Base-by-base conservation (phyloP, 2,797 vertebrate species). In the Rachycentron canadum region DNA sequence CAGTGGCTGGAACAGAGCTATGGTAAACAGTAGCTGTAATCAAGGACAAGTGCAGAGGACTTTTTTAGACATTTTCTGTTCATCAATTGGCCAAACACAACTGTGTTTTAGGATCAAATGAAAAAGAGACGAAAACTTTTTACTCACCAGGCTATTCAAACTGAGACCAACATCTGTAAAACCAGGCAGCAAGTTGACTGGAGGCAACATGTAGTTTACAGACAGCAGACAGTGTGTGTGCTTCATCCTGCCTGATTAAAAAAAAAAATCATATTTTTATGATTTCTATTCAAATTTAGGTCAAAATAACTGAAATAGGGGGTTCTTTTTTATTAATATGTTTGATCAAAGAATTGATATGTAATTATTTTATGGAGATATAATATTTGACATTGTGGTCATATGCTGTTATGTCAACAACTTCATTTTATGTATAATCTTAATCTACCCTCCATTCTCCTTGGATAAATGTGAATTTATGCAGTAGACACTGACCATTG, bases 1-100 rank as follows among this genome's bases (percentile, higher is more conserved):
- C 92, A 86, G 74, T 99, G 98, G 97, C 94, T 99, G 83, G 98
- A 99, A 78, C 95, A 95, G 90, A 97, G 95, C 84, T 97, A 95
- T 73, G 95, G 95, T 59, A 95, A 95, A 86, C 95, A 95, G 93
- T 97, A 96, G 95, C 95, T 81, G 38, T 11, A 28, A 30, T 14
- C 7, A 43, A 76, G n/a, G 40, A 60, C 34, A 14, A 60, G 53
- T 1, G 91, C 93, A 91, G 87, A 40, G 90, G 92, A n/a, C n/a
- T n/a, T n/a, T n/a, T n/a, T n/a, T 90, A 88, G 91, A 57, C 87
- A 94, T 91, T 91, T 92, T 93, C 92, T 92, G 92, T 92, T 92
- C n/a, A n/a, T 92, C 90, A 61, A 16, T 53, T 10, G 91, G 91
- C 93, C 32, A 32, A 56, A 38, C 28, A 34, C 88, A 56, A 55